Conservation (phyloP, 92 coral and sea anemone genomes). For the Pocillopora meandrina region DNA sequence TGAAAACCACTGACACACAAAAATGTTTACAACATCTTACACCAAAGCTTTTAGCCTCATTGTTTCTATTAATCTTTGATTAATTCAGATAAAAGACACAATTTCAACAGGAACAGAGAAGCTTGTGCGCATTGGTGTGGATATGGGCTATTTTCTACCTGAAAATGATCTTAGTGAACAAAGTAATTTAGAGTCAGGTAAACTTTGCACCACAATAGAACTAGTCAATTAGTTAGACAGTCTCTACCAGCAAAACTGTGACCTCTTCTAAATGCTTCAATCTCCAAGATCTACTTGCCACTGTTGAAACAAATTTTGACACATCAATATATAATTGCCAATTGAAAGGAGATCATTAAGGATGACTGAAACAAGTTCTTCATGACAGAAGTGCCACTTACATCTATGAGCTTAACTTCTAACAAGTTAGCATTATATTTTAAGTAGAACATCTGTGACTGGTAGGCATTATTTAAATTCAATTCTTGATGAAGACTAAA, state of each 20-base stretch:
- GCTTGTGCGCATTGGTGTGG: constrained; percentile 33
- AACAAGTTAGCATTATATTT: too few relatives aligned
- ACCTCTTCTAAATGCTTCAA: not conserved
- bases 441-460: too few relatives aligned
- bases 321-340: not conserved
- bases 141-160: constrained; percentile 28
- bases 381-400: too few relatives aligned
- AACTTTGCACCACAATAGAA: not conserved
- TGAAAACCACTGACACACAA: too few relatives aligned
- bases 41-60: not conserved
- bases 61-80: not conserved
- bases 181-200: constrained; percentile 16
- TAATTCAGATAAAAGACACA: constrained; percentile 32
- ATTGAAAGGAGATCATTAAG: not conserved
- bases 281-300: not conserved
- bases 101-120: constrained; percentile 32
- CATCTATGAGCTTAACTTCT: too few relatives aligned
- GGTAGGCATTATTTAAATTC: too few relatives aligned
- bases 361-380: too few relatives aligned
- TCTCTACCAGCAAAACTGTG: not conserved
- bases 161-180: not conserved
- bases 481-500: too few relatives aligned
- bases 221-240: not conserved
- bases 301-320: not conserved
- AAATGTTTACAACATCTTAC: too few relatives aligned